phyloP scores from a whole-genome alignment of 2,888 invertebrate genomes.

The Drosophila hawaiiensis region DNA sequence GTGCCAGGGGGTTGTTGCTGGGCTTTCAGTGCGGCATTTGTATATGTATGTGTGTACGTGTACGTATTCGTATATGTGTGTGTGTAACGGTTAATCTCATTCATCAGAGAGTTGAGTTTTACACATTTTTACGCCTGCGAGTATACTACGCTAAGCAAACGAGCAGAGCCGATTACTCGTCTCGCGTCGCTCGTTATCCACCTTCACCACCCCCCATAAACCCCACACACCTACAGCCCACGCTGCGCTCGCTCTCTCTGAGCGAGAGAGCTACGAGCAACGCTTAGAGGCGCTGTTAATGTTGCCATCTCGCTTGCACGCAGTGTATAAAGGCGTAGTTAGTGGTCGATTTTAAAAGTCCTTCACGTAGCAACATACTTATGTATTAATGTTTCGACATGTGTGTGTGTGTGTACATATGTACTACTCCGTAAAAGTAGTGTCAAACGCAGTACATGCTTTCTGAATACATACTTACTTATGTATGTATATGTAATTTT shows the following conservation, averaged over 20 bases:
- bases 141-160: slow-evolving; percentile 65
- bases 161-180: slow-evolving; percentile 54
- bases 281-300: slow-evolving; percentile 59
- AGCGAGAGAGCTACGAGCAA: slow-evolving; percentile 22
- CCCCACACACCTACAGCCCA: neutral
- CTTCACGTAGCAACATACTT: slow-evolving; percentile 58
- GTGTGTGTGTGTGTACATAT: slow-evolving; percentile 9
- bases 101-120: slow-evolving; percentile 79
- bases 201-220: neutral
- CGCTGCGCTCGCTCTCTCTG: slow-evolving; percentile 21
- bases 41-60: slow-evolving; percentile 12
- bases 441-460: slow-evolving; percentile 58
- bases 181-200: neutral
- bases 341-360: slow-evolving; percentile 78
- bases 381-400: slow-evolving; percentile 14
- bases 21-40: slow-evolving; percentile 41
- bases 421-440: slow-evolving; percentile 69
- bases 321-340: slow-evolving; percentile 50
- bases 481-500: slow-evolving; percentile 37
- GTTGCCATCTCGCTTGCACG: slow-evolving; percentile 51
- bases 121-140: slow-evolving; percentile 78
- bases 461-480: slow-evolving; percentile 21
- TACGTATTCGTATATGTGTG: slow-evolving; percentile 26
- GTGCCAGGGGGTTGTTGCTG: slow-evolving; percentile 73
- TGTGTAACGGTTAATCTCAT: slow-evolving; percentile 79